Base-by-base conservation (phyloP, 2,113 vertebrate genomes). In the Muscicapa adusta region DNA sequence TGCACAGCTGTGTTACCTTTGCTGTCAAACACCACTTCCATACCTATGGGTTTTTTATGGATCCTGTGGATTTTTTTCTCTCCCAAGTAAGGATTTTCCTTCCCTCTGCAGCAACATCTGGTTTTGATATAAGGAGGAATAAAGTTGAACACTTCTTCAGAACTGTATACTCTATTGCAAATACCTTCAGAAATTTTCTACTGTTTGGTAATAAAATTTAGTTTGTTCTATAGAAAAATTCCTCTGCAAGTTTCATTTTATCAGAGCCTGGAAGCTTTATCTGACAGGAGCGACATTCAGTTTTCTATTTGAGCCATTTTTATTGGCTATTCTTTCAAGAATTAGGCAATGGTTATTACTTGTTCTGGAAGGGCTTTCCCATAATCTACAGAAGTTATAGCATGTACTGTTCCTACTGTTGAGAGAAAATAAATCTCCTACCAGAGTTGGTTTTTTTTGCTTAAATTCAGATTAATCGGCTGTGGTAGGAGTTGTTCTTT, bases 71-170 rank as follows among this genome's bases (percentile, higher is more conserved):
- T 66, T 68, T 73, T 76, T 74, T 93, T 26, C 50, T 43, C 57
- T 88, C 77, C 43, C 34, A 45, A 68, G 24, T 83, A 24, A 66
- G 65, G 25, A 71, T 82, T 89, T 87, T 50, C 76, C 38, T 92
- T 42, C 72, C 75, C 62, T 51, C 28, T 67, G 63, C 70, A 53
- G 54, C 31, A 56, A 42, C 92, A 93, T 77, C 53, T 94, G 93
- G 42, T 92, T 93, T 85, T 74, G 58, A 93, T 93, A 67, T 23
- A 51, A 53, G 1, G 54, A 73, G 65, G 75, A 93, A 79, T 36
- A 53, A 76, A 88, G 47, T 48, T 90, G 85, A 93, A 72, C 70
- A 33, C 53, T 84, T 43, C 79, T 96, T 95, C 72, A 77, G 74
- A 88, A 65, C 43, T 81, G 6, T 76, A 20, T 74, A 33, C 15